Conservation (phyloP, 2,888 invertebrate species). For the Cephalotes varians region DNA sequence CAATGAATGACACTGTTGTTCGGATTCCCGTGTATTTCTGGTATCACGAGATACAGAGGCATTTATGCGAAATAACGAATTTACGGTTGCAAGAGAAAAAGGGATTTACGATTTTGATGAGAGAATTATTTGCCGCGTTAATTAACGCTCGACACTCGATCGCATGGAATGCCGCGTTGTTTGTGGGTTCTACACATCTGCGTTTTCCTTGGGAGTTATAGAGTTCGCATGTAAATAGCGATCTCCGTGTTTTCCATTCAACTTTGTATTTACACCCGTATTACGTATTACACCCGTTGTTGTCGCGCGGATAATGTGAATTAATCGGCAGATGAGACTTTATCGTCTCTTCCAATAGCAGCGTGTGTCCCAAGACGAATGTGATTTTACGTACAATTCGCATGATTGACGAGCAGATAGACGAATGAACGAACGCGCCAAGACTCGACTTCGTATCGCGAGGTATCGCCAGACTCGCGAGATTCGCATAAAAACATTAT, state of each 20-base stretch:
- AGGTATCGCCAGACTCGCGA: conserved; percentile 44
- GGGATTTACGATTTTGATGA: neutral
- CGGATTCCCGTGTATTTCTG: conserved; percentile 39
- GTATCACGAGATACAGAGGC: neutral
- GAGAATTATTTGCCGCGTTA: neutral
- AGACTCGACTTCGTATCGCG: conserved; percentile 48
- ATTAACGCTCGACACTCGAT: conserved; percentile 2
- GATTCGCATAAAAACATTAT: conserved; percentile 49
- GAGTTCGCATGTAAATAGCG: neutral
- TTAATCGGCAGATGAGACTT: neutral
- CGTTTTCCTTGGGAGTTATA: neutral
- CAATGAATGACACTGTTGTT: conserved; percentile 49
- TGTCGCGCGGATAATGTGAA: neutral
- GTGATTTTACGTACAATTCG: neutral
- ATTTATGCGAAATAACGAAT: neutral
- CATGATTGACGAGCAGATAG: neutral
- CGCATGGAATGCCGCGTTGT: neutral
- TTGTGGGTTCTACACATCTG: neutral
- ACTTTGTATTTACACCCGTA: neutral
- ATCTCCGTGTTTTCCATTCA: neutral
- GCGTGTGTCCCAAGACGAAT: neutral
- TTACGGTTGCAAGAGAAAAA: neutral
- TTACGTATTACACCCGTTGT: too few relatives aligned
- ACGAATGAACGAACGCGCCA: conserved; percentile 23
- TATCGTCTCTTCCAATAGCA: neutral